Evolutionary conservation across 2,888 invertebrate species (phyloP), one percentile per base, ranked within the genome.

Genomic region (Apodemia duryi): DNA sequence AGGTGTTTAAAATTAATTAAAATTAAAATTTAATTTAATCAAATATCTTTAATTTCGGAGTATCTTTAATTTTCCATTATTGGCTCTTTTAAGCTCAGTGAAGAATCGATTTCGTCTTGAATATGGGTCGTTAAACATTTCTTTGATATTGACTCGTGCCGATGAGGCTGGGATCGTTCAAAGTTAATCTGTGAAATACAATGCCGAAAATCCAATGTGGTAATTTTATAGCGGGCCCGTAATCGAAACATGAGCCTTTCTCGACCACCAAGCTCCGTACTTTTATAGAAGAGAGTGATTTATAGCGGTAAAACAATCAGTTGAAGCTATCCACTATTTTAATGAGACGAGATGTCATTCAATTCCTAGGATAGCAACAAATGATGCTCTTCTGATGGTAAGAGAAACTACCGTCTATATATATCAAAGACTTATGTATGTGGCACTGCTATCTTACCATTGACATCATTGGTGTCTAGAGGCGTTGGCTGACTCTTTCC

Each of bases 161-260:
- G 49, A 49, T 49, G 49, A 21, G n/a, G n/a, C 49, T 6, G 49
- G 46, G 49, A 49, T 49, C 49, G 49, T n/a, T 6, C 49, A 49
- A 49, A 49, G 49, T 49, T 49, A 49, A 49, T 49, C 49, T n/a
- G 49, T n/a, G n/a, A 46, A 46, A 46, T 13, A 49, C 49, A 49
- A 49, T n/a, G 49, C n/a, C 6, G 49, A 6, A n/a, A 49, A 49
- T 49, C 49, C 49, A 49, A 49, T 49, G 49, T n/a, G 49, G 49
- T 49, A 49, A 5, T 49, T 49, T 49, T 49, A 49, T 49, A 6
- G n/a, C 49, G 49, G n/a, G 49, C 11, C 49, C 49, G 21, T n/a
- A 49, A 49, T 49, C 49, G 49, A n/a, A 49, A n/a, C 49, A n/a
- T 6, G 49, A n/a, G n/a, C 6, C n/a, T 49, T 49, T n/a, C 49